phyloP scores from a whole-genome alignment of 1,140 invertebrate genomes.

The Cyclargus thomasi region DNA sequence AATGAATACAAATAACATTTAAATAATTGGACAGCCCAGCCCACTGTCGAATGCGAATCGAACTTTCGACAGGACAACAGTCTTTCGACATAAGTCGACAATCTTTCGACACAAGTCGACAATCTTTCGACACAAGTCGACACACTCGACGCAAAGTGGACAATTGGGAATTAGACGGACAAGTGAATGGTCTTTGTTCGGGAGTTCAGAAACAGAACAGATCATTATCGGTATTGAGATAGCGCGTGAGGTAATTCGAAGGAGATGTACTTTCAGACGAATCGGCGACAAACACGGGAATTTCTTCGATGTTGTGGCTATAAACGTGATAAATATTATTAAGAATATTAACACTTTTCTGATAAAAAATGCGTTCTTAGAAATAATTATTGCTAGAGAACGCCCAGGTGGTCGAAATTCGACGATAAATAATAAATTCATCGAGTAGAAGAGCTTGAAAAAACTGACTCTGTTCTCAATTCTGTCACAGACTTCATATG shows the following conservation, averaged over 20 bases:
- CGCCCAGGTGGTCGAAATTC: no score
- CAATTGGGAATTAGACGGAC: slow-evolving; percentile 19
- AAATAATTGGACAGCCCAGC: slow-evolving; percentile 4
- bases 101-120: neutral
- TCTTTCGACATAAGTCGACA: no score
- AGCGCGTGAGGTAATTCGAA: slow-evolving; percentile 37
- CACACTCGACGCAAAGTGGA: neutral
- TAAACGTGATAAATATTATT: no score
- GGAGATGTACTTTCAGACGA: slow-evolving; percentile 13
- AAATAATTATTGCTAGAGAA: no score
- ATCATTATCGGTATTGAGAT: slow-evolving; percentile 35
- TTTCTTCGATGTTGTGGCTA: no score
- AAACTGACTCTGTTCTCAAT: no score
- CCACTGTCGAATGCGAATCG: neutral
- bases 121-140: neutral
- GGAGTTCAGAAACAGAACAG: slow-evolving; percentile 26
- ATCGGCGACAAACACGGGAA: neutral
- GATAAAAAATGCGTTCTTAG: no score
- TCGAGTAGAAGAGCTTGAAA: no score
- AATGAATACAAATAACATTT: slow-evolving; percentile 1
- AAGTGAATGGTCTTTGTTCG: slow-evolving; percentile 33
- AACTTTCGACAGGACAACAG: neutral
- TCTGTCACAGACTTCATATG: no score
- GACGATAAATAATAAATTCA: no score
- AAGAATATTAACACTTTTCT: no score